Base-by-base conservation (phyloP, 2,888 invertebrate species). In the Cyclophora punctaria region DNA sequence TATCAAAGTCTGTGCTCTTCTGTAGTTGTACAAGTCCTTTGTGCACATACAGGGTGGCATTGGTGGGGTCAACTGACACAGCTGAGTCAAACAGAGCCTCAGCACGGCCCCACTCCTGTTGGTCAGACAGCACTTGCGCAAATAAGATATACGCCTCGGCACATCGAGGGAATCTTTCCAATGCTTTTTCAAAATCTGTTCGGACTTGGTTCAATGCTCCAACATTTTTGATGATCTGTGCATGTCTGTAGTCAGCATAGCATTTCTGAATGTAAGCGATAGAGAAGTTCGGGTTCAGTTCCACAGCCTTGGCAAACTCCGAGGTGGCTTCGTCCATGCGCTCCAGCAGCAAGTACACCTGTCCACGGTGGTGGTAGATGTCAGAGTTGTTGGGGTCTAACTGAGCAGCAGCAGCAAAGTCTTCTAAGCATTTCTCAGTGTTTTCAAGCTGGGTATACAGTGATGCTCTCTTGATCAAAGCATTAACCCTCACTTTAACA, bases 291-390 rank as follows among this genome's bases (percentile, higher is more conserved):
- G 97, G 96, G 68, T 95, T 95, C 35, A 97, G 81, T 62, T 92
- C 90, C 3, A 96, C 93, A 35, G 97, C 95, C 71, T 92, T 94
- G 47, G 94, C 91, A 81, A 97, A 97, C 79, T 98, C 96, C 7
- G 89, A 77, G 49, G 94, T 90, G 0, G 98, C 97, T 60, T 94
- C 93, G 46, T 94, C 92, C 64, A 96, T 90, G 62, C 93, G 92
- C 51, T 97, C 97, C 69, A 96, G 82, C 46, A 98, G 81, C 57
- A 98, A 86, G 72, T 95, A 92, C 5, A 97, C 94, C 91, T 98
- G 92, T 48, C 97, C 98, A 57, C 97, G 90, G 71, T 98, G 98
- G 76, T 98, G 96, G 78, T 95, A 98, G 48, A 98, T 92, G 76
- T 98, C 98, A 34, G 95, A 91, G 76, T 95, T 96, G 40, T 93